Evolutionary conservation across 2,888 invertebrate species (phyloP).

Genomic region (Syrphus vitripennis): DNA sequence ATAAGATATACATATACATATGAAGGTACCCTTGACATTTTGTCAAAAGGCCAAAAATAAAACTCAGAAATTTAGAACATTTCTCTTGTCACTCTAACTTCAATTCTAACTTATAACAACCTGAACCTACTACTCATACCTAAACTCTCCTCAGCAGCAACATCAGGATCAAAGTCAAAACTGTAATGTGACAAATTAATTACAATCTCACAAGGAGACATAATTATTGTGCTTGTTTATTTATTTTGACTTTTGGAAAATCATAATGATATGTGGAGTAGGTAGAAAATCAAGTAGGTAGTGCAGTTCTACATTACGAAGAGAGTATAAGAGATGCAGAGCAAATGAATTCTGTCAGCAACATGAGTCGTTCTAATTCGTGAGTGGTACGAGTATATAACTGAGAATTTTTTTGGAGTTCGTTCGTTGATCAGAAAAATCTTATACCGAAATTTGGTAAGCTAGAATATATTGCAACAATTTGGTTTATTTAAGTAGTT

Average conservation of each 20-base stretch:
- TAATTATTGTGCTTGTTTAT: constrained; percentile 48
- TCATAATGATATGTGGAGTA: not conserved
- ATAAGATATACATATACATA: not conserved
- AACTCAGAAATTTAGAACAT: constrained; percentile 28
- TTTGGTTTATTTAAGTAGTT: too few species aligned
- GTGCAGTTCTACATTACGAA: not conserved
- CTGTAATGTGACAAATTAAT: constrained; percentile 70
- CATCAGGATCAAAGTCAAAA: constrained; percentile 64
- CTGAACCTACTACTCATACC: constrained; percentile 6
- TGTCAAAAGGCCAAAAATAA: constrained; percentile 65
- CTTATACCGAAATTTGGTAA: too few species aligned
- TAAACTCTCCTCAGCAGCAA: not conserved
- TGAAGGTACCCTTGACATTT: constrained; percentile 51
- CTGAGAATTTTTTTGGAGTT: not conserved
- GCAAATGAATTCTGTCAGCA: not conserved
- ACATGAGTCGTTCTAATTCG: not conserved
- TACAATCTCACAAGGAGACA: constrained; percentile 49
- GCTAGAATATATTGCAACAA: too few species aligned
- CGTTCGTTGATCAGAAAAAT: not conserved
- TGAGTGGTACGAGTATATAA: not conserved
- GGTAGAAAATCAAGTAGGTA: not conserved
- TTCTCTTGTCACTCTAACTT: constrained; percentile 50
- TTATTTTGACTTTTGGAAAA: constrained; percentile 47
- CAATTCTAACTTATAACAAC: not conserved
- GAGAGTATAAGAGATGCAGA: not conserved